phyloP scores from a whole-genome alignment of 2,888 invertebrate species.

The Drosophila atroscutellata region DNA sequence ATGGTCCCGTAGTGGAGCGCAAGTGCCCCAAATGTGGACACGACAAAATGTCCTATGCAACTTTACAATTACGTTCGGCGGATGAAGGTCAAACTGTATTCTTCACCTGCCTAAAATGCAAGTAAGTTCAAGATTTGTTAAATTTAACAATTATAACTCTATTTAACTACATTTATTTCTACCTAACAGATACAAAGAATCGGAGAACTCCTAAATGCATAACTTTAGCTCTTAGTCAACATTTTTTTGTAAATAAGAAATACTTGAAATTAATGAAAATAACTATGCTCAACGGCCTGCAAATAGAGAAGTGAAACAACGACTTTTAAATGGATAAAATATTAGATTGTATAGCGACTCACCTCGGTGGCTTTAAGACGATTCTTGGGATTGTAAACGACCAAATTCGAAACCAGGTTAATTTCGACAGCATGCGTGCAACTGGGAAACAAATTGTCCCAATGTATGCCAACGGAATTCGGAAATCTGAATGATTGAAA shows the following conservation, averaged over 20 bases:
- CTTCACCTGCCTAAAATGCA: constrained; percentile 96
- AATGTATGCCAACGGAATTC: constrained; percentile 90
- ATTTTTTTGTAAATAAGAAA: constrained; percentile 35
- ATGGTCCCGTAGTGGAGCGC: constrained; percentile 93
- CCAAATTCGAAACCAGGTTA: constrained; percentile 90
- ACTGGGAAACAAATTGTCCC: constrained; percentile 92
- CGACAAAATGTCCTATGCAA: constrained; percentile 97
- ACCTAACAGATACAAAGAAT: constrained; percentile 81
- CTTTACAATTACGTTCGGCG: constrained; percentile 96
- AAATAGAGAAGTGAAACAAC: constrained; percentile 29
- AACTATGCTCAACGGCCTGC: constrained; percentile 82
- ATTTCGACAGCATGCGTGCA: constrained; percentile 89
- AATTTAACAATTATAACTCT: too few species aligned
- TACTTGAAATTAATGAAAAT: constrained; percentile 72
- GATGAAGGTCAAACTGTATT: constrained; percentile 99
- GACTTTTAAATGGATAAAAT: background rate
- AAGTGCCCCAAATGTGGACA: constrained; percentile 95
- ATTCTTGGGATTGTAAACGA: constrained; percentile 92
- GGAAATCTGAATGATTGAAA: constrained; percentile 86
- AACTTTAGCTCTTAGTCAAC: constrained; percentile 28
- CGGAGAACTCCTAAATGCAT: constrained; percentile 81
- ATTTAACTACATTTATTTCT: constrained; percentile 13
- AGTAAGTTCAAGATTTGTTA: constrained; percentile 68
- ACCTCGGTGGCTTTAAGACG: constrained; percentile 91
- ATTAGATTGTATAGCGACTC: constrained; percentile 17